Evolutionary conservation across 2,113 vertebrate species (phyloP).

Genomic region (Aramus guarauna): DNA sequence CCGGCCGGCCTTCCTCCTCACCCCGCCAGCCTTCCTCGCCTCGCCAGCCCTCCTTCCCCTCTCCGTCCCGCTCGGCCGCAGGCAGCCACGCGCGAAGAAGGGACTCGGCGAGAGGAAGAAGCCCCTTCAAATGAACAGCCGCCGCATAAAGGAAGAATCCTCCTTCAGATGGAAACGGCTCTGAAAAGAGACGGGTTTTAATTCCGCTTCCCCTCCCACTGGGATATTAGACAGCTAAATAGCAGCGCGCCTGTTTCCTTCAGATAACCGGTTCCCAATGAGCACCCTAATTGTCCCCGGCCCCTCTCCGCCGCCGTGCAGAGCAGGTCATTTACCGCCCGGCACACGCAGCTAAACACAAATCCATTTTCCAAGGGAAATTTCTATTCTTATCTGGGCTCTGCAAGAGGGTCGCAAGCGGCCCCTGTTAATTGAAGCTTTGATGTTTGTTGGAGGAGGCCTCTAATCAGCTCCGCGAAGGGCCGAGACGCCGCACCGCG

Average conservation of each 20-base stretch:
- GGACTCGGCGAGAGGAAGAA: neutral
- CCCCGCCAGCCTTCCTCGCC: neutral
- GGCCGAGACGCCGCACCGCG: neutral
- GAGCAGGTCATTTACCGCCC: constrained; percentile 75
- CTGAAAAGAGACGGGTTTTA: constrained; percentile 47
- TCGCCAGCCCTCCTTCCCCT: neutral
- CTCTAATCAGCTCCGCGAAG: constrained; percentile 61
- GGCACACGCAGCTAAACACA: constrained; percentile 71
- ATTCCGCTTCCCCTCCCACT: constrained; percentile 61
- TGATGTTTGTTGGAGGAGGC: constrained; percentile 71
- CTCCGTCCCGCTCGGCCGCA: neutral
- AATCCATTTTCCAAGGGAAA: constrained; percentile 78
- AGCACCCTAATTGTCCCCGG: constrained; percentile 75
- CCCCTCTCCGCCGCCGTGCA: constrained; percentile 52
- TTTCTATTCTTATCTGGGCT: constrained; percentile 80
- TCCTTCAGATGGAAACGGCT: constrained; percentile 19
- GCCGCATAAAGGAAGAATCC: neutral
- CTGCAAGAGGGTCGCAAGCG: constrained; percentile 75
- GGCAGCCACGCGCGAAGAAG: neutral
- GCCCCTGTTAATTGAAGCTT: constrained; percentile 77
- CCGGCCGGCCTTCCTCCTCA: neutral
- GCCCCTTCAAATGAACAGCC: neutral
- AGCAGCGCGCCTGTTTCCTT: constrained; percentile 70
- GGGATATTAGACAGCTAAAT: constrained; percentile 75
- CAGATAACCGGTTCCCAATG: constrained; percentile 76